phyloP scores from a whole-genome alignment of 2,888 invertebrate genomes.

The Ormyrus pomaceus region DNA sequence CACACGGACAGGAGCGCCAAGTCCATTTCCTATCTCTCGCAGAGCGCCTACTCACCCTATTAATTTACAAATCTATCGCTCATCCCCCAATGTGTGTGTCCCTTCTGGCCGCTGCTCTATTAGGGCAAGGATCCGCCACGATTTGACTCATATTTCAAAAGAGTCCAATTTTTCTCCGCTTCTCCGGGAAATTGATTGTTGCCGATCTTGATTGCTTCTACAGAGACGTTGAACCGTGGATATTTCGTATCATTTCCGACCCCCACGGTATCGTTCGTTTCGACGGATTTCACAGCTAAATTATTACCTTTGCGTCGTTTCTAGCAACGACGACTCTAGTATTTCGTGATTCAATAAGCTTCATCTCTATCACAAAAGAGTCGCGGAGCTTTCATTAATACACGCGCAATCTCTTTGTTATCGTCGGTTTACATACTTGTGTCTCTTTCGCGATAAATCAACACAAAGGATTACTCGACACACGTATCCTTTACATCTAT shows the following conservation, averaged over 20 bases:
- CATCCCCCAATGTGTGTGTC: not conserved
- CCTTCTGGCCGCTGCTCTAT: not conserved
- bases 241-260: not conserved
- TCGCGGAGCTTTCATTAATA: no score
- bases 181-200: no score
- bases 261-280: not conserved
- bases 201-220: no score
- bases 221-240: no score
- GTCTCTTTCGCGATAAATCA: constrained; percentile 20
- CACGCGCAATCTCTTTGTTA: no score
- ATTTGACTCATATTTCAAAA: no score
- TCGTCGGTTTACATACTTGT: not conserved
- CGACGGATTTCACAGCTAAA: not conserved
- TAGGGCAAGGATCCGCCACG: no score
- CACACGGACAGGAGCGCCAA: not conserved
- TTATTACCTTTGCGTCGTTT: no score
- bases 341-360: no score
- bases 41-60: constrained; percentile 10
- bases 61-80: constrained; percentile 45
- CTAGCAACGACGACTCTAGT: no score
- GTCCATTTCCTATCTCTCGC: not conserved
- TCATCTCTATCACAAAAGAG: no score
- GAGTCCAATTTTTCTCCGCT: no score
- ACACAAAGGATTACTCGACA: not conserved
- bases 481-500: not conserved